Conservation (phyloP, 2,888 invertebrate genomes). For the Horisme vitalbata region DNA sequence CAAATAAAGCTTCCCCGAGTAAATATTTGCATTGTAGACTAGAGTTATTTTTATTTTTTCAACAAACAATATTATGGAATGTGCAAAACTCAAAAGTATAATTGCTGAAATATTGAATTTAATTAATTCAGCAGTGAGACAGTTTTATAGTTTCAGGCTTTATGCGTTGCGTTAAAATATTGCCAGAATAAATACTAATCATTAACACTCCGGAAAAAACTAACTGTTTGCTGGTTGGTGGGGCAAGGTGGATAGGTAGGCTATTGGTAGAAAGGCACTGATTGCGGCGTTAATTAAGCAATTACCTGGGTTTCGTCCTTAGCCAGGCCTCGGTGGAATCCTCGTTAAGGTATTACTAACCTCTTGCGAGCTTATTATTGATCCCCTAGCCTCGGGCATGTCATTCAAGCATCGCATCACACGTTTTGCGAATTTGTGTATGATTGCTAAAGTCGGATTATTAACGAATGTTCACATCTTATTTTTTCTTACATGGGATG, state of each 20-base stretch:
- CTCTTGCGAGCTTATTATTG: conserved; percentile 44
- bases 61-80: no score
- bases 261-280: conserved; percentile 40
- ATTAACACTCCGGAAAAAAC: no score
- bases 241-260: conserved; percentile 17
- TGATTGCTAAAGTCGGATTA: not conserved
- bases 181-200: no score
- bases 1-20: conserved; percentile 21
- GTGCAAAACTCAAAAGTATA: not conserved
- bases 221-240: not conserved
- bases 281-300: conserved; percentile 64
- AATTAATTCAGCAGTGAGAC: no score
- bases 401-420: conserved; percentile 1
- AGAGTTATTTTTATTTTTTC: conserved; percentile 16
- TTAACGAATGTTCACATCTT: no score
- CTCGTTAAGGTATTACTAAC: conserved; percentile 56
- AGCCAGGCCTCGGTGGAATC: conserved; percentile 42
- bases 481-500: no score
- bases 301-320: conserved; percentile 55
- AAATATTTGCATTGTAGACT: conserved; percentile 27
- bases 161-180: no score
- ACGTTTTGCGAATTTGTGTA: not conserved
- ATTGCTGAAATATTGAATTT: conserved; percentile 3
- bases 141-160: no score
- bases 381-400: conserved; percentile 31